Percentiles rank a stretch among this genome's conserved stretches.
Conservation (phyloP, 92 coral and sea anemone species). For the Porites lobata region DNA sequence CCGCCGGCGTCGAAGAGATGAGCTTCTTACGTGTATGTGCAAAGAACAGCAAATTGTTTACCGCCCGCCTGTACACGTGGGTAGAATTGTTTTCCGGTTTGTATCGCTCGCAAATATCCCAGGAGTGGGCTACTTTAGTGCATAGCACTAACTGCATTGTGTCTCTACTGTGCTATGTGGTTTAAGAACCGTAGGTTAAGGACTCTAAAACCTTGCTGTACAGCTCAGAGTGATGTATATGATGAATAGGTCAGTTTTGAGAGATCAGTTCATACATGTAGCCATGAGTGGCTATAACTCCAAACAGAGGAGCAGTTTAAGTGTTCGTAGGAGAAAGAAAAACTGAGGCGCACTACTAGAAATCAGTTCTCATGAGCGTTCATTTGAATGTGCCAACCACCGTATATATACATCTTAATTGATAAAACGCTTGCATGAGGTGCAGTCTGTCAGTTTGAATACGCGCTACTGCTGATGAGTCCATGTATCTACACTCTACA, state of each 20-base stretch:
- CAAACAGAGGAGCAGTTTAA: too few species aligned
- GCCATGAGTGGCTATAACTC: too few species aligned
- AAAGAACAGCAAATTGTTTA: constrained; percentile 13
- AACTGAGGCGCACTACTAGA: too few species aligned
- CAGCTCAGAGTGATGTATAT: neutral
- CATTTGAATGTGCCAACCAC: too few species aligned
- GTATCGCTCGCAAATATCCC: neutral
- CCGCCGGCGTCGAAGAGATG: neutral
- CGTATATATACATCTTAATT: too few species aligned
- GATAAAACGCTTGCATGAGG: too few species aligned
- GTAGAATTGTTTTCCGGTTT: neutral
- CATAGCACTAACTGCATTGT: neutral
- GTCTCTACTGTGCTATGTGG: neutral
- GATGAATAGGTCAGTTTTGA: neutral
- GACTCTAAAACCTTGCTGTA: neutral
- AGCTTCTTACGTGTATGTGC: constrained; percentile 5
- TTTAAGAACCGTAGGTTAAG: neutral
- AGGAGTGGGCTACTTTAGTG: neutral
- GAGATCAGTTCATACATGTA: constrained; percentile 7
- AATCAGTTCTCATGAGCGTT: too few species aligned
- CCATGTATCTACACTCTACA: too few species aligned
- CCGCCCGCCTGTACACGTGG: constrained; percentile 17
- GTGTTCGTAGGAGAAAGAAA: too few species aligned
- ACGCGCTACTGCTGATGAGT: too few species aligned
- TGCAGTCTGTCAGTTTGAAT: too few species aligned